Conservation (phyloP, 2,797 vertebrate species). For the Sternotherus odoratus region DNA sequence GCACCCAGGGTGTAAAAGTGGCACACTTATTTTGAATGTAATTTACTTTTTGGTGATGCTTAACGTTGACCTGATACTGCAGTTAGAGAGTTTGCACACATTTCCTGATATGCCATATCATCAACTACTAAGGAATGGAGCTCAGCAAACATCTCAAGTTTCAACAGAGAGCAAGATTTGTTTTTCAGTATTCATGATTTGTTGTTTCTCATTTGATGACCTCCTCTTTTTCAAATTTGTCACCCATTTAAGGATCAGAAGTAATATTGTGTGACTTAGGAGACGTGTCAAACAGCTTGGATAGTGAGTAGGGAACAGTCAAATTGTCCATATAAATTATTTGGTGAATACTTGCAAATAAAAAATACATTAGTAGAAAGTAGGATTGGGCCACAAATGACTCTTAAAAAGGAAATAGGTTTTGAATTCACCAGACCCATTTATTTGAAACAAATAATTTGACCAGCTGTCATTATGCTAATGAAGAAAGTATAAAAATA, state of each 20-base stretch:
- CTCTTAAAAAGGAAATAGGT: constrained; percentile 8
- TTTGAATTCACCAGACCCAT: neutral
- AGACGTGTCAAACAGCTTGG: constrained; percentile 10
- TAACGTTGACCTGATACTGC: neutral
- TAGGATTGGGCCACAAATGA: neutral
- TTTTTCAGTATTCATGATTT: neutral
- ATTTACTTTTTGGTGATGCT: neutral
- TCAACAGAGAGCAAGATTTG: constrained; percentile 5
- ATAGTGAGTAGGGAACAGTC: constrained; percentile 17
- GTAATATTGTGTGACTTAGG: constrained; percentile 22
- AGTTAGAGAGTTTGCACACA: neutral
- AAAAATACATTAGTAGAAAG: neutral
- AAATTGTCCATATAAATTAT: constrained; percentile 55
- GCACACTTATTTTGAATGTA: neutral
- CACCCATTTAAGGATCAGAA: neutral
- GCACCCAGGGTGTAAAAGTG: neutral
- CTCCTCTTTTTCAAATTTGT: neutral
- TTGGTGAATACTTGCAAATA: constrained; percentile 36
- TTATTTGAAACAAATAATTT: constrained; percentile 8
- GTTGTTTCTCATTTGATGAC: neutral
- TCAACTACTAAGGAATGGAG: neutral
- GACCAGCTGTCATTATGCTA: neutral
- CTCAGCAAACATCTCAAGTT: neutral
- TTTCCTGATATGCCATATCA: neutral
- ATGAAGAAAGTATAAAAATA: neutral